Conservation (phyloP, 2,113 vertebrate genomes). For the Zapornia atra region DNA sequence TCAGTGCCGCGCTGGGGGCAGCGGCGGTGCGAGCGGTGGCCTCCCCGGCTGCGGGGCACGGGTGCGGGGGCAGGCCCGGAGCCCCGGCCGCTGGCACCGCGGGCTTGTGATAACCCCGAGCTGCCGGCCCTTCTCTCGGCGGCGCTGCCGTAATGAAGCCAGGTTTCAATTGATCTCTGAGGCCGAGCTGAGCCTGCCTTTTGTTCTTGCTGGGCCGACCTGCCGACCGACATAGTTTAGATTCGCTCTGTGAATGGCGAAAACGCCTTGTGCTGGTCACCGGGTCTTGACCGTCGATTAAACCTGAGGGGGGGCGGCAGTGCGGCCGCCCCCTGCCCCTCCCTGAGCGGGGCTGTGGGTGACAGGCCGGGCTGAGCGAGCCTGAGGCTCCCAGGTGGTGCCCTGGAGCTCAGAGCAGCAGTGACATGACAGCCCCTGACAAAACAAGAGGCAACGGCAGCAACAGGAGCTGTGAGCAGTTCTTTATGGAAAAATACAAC, state of each 20-base stretch:
- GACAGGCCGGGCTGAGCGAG: not conserved
- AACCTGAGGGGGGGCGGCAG: not conserved
- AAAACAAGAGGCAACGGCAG: not conserved
- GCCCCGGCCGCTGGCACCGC: not conserved
- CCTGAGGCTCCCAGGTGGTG: not conserved
- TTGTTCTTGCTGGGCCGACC: not conserved
- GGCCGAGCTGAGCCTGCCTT: not conserved
- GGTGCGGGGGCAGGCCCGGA: not conserved
- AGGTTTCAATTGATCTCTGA: not conserved
- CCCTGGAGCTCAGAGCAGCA: not conserved
- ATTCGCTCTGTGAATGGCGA: not conserved
- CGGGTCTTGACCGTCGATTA: fast-evolving
- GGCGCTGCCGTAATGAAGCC: not conserved
- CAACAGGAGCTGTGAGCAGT: not conserved
- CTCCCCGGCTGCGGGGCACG: too few species aligned
- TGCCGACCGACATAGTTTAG: not conserved
- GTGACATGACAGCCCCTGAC: not conserved
- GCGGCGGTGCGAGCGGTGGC: not conserved
- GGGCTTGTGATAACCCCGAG: fast-evolving
- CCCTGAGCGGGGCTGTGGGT: fast-evolving
- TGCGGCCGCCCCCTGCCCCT: not conserved
- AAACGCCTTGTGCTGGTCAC: not conserved
- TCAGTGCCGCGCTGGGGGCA: not conserved
- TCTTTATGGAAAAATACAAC: not conserved
- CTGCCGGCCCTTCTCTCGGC: fast-evolving